Evolutionary conservation across 2,113 vertebrate genomes (phyloP).

Genomic region (Ammodramus savannarum): DNA sequence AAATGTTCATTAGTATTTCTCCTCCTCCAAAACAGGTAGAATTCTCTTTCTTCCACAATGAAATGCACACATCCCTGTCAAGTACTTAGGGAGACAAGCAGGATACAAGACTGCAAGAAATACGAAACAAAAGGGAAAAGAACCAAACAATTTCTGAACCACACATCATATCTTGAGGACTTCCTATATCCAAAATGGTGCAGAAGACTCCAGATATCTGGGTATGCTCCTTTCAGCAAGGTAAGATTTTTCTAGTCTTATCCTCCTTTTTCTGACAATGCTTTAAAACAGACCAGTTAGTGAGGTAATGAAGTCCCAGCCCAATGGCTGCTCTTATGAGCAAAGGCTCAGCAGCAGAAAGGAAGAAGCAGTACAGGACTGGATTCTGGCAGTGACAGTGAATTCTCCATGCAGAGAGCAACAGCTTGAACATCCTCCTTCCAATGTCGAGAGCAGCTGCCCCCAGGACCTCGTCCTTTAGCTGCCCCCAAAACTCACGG

Average conservation of each 20-base stretch:
- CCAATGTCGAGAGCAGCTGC: no score
- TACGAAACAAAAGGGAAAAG: background rate
- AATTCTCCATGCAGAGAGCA: no score
- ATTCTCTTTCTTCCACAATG: background rate
- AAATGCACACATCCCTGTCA: background rate
- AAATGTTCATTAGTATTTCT: background rate
- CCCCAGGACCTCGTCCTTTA: no score
- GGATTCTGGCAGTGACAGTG: no score
- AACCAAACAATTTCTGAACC: background rate
- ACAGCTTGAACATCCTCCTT: no score
- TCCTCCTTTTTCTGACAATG: background rate
- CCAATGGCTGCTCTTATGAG: background rate
- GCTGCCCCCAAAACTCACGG: no score
- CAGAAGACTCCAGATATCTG: background rate
- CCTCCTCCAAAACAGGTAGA: background rate
- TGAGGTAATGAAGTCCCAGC: background rate
- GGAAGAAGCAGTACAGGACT: background rate
- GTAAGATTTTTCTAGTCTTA: background rate
- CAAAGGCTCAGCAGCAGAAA: background rate
- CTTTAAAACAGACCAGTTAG: background rate
- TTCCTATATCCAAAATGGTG: background rate
- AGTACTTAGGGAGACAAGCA: background rate
- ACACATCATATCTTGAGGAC: fast-evolving
- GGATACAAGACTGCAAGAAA: background rate
- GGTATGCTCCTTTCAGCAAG: background rate